These are phyloP conservation scores for Anomalospiza imberbis DNA, from an alignment of 2,797 vertebrate genomes.

Conservation along the genomic window DNA sequence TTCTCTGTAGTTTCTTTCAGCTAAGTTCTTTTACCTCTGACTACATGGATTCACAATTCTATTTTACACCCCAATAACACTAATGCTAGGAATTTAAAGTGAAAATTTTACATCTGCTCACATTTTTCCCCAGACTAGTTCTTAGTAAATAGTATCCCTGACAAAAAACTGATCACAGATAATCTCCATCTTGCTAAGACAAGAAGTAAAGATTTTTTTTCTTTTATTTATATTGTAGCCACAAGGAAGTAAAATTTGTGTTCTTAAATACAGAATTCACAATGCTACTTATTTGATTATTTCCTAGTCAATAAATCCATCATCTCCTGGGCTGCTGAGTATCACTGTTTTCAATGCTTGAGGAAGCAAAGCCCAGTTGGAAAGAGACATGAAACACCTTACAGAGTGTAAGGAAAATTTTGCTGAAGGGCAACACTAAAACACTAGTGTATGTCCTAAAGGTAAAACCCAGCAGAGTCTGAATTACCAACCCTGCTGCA, in stretches of 20 bases:
- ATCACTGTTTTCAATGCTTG: neutral
- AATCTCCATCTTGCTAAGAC: neutral
- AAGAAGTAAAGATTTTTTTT: neutral
- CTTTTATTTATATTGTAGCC: neutral
- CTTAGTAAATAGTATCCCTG: neutral
- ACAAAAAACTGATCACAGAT: neutral
- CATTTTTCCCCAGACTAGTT: neutral
- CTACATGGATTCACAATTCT: neutral
- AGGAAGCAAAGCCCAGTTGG: neutral
- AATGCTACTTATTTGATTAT: neutral
- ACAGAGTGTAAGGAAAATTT: neutral
- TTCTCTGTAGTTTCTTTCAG: neutral
- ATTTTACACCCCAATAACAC: neutral
- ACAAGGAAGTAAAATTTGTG: neutral
- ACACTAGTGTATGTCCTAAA: neutral
- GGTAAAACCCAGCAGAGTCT: neutral
- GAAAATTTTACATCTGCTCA: neutral
- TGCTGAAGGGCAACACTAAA: neutral
- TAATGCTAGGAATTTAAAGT: neutral
- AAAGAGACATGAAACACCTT: neutral
- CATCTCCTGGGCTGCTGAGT: neutral
- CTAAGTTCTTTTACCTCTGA: neutral
- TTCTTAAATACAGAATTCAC: neutral
- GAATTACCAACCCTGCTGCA: neutral
- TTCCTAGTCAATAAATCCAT: conserved; percentile 25